Conservation (phyloP, 2,888 invertebrate genomes). For the Hybos culiciformis region DNA sequence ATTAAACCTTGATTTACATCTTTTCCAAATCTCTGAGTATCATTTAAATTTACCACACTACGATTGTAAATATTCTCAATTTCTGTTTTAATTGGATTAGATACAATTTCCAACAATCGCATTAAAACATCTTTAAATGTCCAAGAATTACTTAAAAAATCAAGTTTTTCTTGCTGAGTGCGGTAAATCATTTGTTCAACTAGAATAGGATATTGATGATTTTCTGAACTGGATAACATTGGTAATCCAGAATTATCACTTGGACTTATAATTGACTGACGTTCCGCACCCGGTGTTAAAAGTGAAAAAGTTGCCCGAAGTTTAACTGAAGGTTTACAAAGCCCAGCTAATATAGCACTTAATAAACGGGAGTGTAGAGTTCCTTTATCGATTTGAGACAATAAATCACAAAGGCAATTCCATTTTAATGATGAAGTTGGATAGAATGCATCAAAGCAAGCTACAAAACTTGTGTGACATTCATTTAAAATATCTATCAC, state of each 20-base stretch:
- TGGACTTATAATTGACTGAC: slow-evolving; percentile 43
- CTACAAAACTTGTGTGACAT: slow-evolving; percentile 78
- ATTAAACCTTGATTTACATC: slow-evolving; percentile 42
- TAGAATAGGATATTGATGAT: slow-evolving; percentile 59
- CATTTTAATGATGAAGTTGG: slow-evolving; percentile 87
- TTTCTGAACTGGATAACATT: slow-evolving; percentile 52
- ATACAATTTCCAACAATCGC: slow-evolving; percentile 64
- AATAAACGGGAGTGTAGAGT: slow-evolving; percentile 42
- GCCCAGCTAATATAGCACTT: slow-evolving; percentile 69
- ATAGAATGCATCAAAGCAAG: slow-evolving; percentile 92
- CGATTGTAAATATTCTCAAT: slow-evolving; percentile 33
- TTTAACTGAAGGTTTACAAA: slow-evolving; percentile 65
- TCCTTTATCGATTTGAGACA: slow-evolving; percentile 52
- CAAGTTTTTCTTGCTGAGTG: slow-evolving; percentile 38
- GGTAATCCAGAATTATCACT: slow-evolving; percentile 55
- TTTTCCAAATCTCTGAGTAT: slow-evolving; percentile 23
- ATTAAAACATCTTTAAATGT: slow-evolving; percentile 68
- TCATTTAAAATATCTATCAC: slow-evolving; percentile 69
- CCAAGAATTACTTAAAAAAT: slow-evolving; percentile 33
- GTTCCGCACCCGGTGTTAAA: slow-evolving; percentile 37
- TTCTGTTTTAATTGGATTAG: slow-evolving; percentile 54
- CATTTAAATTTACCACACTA: slow-evolving; percentile 27
- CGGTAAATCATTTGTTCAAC: slow-evolving; percentile 67
- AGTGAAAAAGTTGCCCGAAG: slow-evolving; percentile 63
- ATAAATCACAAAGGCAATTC: slow-evolving; percentile 74